These are phyloP conservation scores for Lordiphosa mommai DNA, from an alignment of 1,140 invertebrate species.

Conservation along the genomic window DNA sequence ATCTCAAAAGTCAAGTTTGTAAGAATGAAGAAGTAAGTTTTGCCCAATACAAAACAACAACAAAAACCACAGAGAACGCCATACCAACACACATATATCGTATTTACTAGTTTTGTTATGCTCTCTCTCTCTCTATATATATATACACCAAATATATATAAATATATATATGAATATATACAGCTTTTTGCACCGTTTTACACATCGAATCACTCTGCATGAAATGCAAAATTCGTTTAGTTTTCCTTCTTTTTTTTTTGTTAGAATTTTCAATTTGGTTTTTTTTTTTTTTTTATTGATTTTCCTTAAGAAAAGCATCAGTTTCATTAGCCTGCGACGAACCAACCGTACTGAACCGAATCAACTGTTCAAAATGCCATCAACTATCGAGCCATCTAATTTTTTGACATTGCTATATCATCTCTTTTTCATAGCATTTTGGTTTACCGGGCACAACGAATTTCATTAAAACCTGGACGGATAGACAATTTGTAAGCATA, in stretches of 20 bases:
- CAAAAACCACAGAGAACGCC: conserved; percentile 9
- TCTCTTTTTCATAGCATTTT: conserved; percentile 77
- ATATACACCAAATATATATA: neutral
- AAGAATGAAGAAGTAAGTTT: conserved; percentile 92
- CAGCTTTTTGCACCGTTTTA: neutral
- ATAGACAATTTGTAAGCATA: conserved; percentile 77
- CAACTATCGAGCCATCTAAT: conserved; percentile 47
- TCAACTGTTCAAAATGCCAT: neutral
- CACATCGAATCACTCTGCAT: neutral
- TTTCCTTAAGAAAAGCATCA: neutral
- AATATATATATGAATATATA: neutral
- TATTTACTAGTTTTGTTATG: neutral
- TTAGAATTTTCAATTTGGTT: neutral
- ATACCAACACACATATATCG: conserved; percentile 2
- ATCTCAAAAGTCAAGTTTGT: conserved; percentile 90
- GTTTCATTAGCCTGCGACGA: conserved; percentile 6
- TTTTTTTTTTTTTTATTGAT: conserved; percentile 1
- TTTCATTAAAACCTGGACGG: conserved; percentile 78
- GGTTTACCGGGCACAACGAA: conserved; percentile 76
- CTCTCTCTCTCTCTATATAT: neutral
- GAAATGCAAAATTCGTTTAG: neutral
- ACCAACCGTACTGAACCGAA: too few relatives aligned
- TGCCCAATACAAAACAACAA: conserved; percentile 25
- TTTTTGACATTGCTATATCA: conserved; percentile 66
- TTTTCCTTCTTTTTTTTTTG: neutral